Percentiles rank a stretch among this genome's conserved stretches.
phyloP scores from a whole-genome alignment of 2,888 invertebrate genomes.

The Dicranocentrus wangi region DNA sequence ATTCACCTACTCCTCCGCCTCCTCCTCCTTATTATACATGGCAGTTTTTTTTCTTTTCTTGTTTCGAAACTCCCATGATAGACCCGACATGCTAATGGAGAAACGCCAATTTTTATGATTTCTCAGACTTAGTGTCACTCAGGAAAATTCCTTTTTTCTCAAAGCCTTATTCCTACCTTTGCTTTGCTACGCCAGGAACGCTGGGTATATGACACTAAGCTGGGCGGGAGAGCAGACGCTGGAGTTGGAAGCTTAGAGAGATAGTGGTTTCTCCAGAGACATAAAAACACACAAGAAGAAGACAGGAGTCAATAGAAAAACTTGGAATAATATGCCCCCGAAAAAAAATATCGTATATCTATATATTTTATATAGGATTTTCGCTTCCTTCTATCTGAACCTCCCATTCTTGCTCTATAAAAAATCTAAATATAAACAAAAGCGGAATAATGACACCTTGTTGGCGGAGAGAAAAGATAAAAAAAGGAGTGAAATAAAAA shows the following conservation, averaged over 20 bases:
- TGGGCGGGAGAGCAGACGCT: slow-evolving; percentile 1
- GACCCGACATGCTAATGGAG: slow-evolving; percentile 30
- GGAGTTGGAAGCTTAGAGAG: slow-evolving; percentile 9
- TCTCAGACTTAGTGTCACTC: slow-evolving; percentile 71
- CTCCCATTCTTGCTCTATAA: too few species aligned
- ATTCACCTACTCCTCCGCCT: not conserved
- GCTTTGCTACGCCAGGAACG: not conserved
- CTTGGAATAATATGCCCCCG: not conserved
- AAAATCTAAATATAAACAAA: slow-evolving; percentile 8
- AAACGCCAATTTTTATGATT: slow-evolving; percentile 71
- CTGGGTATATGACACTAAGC: slow-evolving; percentile 29
- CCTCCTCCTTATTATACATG: slow-evolving; percentile 8
- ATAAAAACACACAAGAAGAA: too few species aligned
- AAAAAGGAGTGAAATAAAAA: not conserved
- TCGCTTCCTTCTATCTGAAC: too few species aligned
- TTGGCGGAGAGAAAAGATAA: not conserved
- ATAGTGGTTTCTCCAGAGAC: slow-evolving; percentile 1
- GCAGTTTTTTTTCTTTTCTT: not conserved
- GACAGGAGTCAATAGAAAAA: slow-evolving; percentile 1
- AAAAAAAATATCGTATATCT: not conserved
- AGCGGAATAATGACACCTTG: not conserved
- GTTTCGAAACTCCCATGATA: not conserved
- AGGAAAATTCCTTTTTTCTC: slow-evolving; percentile 12
- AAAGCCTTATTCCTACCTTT: not conserved
- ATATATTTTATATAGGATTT: too few species aligned